phyloP scores from a whole-genome alignment of 2,113 vertebrate genomes.

The Fregetta grallaria region DNA sequence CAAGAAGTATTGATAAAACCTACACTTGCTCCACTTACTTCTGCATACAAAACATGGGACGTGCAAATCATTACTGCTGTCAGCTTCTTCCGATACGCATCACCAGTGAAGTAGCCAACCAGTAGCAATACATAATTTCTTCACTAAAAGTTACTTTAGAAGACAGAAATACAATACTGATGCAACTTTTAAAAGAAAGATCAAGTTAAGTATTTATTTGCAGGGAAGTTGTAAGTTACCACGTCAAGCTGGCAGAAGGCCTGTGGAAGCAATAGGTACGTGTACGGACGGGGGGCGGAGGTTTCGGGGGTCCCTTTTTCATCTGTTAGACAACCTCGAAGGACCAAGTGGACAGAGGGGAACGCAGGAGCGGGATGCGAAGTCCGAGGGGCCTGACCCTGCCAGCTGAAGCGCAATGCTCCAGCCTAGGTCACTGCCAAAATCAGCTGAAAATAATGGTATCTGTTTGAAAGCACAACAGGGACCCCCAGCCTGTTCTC shows the following conservation, averaged over 20 bases:
- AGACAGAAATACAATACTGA: neutral
- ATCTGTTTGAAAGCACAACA: neutral
- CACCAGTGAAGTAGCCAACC: neutral
- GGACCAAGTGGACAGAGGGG: neutral
- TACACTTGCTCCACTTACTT: neutral
- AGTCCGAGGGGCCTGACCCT: neutral
- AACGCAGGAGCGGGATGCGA: neutral
- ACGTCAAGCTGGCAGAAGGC: neutral
- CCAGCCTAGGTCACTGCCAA: neutral
- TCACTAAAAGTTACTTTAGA: neutral
- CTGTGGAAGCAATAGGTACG: neutral
- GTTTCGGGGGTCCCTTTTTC: neutral
- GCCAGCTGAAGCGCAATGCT: neutral
- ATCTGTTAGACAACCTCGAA: neutral
- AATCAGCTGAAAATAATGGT: accelerated
- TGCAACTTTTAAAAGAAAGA: neutral
- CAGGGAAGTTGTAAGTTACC: neutral
- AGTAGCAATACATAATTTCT: neutral
- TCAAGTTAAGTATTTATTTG: neutral
- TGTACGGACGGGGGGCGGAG: accelerated
- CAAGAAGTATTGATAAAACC: neutral
- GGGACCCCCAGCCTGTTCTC: neutral
- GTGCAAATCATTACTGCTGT: neutral
- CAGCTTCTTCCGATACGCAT: neutral
- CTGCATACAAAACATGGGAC: neutral